A percentile compares a stretch with the other conserved stretches of the same genome.
These are phyloP conservation scores for Microplitis demolitor DNA, from an alignment of 1,140 invertebrate species.

Conservation along the genomic window DNA sequence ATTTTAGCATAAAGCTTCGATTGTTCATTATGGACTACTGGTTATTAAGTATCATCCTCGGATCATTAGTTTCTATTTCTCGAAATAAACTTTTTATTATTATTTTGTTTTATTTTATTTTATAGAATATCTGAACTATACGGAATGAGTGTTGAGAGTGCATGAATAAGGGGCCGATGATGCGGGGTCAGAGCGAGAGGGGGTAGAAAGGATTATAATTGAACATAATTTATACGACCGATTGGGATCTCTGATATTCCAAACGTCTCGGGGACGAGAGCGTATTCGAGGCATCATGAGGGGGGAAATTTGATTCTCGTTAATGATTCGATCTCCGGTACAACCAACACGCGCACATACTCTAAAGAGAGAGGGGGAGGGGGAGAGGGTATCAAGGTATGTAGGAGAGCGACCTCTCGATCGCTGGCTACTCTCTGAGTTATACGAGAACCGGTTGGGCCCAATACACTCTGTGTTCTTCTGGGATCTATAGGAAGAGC, in stretches of 20 bases:
- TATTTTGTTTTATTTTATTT: background rate
- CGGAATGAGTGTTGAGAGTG: too few species aligned
- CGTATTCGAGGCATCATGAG: conserved; percentile 8
- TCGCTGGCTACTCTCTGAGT: background rate
- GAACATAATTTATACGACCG: conserved; percentile 30
- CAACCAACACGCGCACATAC: conserved; percentile 30
- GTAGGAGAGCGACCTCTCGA: conserved; percentile 15
- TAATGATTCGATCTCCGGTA: conserved; percentile 42
- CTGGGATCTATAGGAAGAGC: background rate
- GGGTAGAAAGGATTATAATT: conserved; percentile 16
- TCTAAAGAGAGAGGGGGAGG: background rate
- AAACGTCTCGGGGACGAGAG: conserved; percentile 8
- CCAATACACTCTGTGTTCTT: too few species aligned
- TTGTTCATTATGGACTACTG: background rate
- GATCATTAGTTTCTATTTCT: background rate
- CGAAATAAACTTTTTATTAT: background rate
- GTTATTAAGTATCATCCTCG: background rate
- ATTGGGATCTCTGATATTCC: conserved; percentile 32
- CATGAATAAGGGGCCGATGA: too few species aligned
- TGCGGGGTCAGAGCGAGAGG: too few species aligned
- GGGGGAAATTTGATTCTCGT: conserved; percentile 44
- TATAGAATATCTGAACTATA: background rate
- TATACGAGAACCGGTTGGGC: conserved; percentile 2
- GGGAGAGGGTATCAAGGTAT: background rate
- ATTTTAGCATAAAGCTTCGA: background rate